Conservation (phyloP, 1,140 invertebrate species). For the Calosoma granatense region DNA sequence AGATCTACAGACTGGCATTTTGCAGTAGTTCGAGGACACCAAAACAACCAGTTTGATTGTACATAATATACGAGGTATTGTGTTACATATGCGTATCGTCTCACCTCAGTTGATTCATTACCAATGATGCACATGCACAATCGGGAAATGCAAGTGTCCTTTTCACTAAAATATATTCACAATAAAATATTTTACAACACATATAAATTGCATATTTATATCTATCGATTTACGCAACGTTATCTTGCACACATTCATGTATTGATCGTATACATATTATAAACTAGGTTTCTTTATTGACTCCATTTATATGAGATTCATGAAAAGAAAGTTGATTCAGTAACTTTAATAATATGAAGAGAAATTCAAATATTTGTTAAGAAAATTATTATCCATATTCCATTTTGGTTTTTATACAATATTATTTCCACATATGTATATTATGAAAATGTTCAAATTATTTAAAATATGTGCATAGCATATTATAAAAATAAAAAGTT, state of each 20-base stretch:
- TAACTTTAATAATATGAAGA: neutral
- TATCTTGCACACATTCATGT: neutral
- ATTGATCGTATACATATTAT: neutral
- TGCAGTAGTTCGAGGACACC: conserved; percentile 5
- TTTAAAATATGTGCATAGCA: no score
- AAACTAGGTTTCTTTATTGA: no score
- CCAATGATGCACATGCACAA: neutral
- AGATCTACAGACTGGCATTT: neutral
- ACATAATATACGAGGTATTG: conserved; percentile 5
- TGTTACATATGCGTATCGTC: conserved; percentile 1
- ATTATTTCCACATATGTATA: no score
- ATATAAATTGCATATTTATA: neutral
- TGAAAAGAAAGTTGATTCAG: neutral
- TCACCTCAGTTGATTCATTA: neutral
- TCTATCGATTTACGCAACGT: neutral
- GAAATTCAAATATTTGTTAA: neutral
- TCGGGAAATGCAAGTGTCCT: neutral
- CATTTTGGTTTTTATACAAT: no score
- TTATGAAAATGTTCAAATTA: no score
- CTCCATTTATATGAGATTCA: neutral
- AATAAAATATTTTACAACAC: neutral
- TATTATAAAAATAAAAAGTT: no score
- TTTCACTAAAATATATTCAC: conserved; percentile 4
- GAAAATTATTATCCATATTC: neutral
- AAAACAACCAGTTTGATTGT: neutral